phyloP scores from a whole-genome alignment of 2,113 vertebrate species.

The Lepus europaeus region DNA sequence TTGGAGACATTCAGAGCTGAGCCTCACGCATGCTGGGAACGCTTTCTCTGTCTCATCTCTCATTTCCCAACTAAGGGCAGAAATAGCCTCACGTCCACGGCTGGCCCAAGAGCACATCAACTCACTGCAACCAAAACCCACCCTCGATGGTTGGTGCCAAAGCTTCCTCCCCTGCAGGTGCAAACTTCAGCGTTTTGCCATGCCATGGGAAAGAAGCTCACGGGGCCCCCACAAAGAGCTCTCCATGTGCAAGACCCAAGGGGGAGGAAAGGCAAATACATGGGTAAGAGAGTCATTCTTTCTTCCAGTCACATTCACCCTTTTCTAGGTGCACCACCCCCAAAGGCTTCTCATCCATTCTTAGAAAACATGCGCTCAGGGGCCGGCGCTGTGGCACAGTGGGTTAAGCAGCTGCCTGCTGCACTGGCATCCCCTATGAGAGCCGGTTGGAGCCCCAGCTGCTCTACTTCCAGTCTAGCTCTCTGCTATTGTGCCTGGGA shows the following conservation, averaged over 20 bases:
- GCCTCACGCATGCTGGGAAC: not conserved
- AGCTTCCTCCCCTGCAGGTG: not conserved
- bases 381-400: no score
- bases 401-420: no score
- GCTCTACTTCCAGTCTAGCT: no score
- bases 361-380: not conserved
- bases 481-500: no score
- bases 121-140: not conserved
- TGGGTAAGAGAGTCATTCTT: not conserved
- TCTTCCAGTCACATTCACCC: not conserved
- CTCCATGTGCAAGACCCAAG: not conserved
- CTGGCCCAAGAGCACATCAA: not conserved
- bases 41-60: not conserved
- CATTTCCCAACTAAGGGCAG: not conserved
- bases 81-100: not conserved
- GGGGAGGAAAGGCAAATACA: not conserved
- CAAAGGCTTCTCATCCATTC: not conserved
- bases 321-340: not conserved
- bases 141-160: not conserved
- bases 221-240: not conserved
- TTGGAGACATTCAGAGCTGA: not conserved
- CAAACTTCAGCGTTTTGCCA: conserved; percentile 11
- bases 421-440: no score
- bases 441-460: no score
- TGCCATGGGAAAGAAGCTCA: not conserved